Base-by-base conservation (phyloP, 1,140 invertebrate species). In the Papilio helenus region DNA sequence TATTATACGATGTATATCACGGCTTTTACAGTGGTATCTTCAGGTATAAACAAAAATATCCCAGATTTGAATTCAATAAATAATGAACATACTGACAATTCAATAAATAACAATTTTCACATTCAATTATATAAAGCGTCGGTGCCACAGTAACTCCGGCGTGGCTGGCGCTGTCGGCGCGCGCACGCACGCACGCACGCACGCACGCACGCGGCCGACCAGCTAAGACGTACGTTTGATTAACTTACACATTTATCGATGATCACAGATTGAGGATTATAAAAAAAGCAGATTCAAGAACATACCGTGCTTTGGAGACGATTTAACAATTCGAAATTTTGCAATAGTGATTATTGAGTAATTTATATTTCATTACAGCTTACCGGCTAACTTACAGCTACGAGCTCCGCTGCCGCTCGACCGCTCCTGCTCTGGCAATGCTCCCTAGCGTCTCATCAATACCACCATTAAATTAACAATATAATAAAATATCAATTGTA, bases 401-500 rank as follows among this genome's bases (percentile, higher is more conserved):
- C 87, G 88, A 89, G 91, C 93, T 89, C 89, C 88, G 89, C 81
- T 84, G 87, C 89, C 89, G 88, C 86, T 83, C 87, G 83, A 81
- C 83, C 85, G 82, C 84, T 90, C 87, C 85, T 20, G 18, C 51
- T n/a, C 51, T 89, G 91, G 90, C 90, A 93, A 93, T 93, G 93
- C 93, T 93, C 93, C 86, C 8, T 92, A 90, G 89, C 87, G 92
- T 89, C 90, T 92, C 92, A 93, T 93, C 92, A 91, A 92, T 93
- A 93, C 92, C 90, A 92, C 90, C 88, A 92, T 93, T 94, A 94
- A 92, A 92, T 93, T 91, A 94, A 94, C 91, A 93, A 92, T 92
- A 92, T 91, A 92, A 91, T 93, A 93, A 93, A 94, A 94, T 93
- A 94, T 94, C 92, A 94, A 94, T 94, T 94, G 91, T 94, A 93